Evolutionary conservation across 1,140 invertebrate genomes (phyloP), one percentile per base, ranked within the genome.

Genomic region (Anoplolepis gracilipes): DNA sequence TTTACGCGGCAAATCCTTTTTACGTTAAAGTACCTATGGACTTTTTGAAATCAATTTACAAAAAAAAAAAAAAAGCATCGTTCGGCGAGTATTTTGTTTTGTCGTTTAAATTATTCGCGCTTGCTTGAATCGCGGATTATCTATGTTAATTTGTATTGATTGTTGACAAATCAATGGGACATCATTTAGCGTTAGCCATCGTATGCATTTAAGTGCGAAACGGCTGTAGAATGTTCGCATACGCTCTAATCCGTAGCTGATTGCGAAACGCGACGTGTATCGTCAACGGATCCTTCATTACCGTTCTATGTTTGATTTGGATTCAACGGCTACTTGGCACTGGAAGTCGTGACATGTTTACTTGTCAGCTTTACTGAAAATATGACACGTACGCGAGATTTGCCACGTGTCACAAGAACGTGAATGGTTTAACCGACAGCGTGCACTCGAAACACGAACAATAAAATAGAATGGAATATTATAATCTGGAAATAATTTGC

Each of bases 241-340:
- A 57, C 22, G 49, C 22, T 36, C 67, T 55, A 82, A 73, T 73
- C 28, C 30, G 22, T 16, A 22, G n/a, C 36, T 82, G 78, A 82
- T 82, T 73, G 53, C 67, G 67, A 59, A 46, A 46, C 46, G 36
- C 19, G 10, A 13, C 78, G 25, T 42, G 16, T 59, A 59, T 59
- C 78, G 55, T 33, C 64, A 19, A n/a, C 28, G 65, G 39, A 73
- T 82, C 78, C 78, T 82, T 82, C 67, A 82, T 82, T 82, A 73
- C n/a, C 13, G 64, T 57, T 69, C 67, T 16, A 39, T 73, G 67
- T 82, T 82, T 82, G 67, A 72, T 82, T 73, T 61, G 25, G 67
- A 28, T 55, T 82, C 36, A 72, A 70, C 67, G 53, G 25, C 36
- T 82, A 73, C 67, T 82, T 73, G 53, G 25, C 53, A 53, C 33